These are phyloP conservation scores for Galendromus occidentalis DNA, from an alignment of 1,140 invertebrate genomes.

Conservation along the genomic window DNA sequence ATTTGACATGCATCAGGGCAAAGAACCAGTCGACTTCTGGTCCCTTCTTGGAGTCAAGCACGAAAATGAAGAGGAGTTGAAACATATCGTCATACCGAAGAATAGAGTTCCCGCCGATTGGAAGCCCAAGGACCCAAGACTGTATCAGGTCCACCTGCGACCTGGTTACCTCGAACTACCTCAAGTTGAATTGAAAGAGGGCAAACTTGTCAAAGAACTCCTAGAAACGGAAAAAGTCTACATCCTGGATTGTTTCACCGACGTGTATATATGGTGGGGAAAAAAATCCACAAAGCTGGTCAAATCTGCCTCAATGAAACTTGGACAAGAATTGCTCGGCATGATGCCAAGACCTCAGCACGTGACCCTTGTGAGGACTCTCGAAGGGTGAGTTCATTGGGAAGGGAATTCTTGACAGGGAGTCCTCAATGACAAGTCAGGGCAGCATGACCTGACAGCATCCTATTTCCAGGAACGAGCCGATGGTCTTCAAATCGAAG, in stretches of 20 bases:
- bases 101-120: slow-evolving; percentile 63
- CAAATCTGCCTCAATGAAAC: slow-evolving; percentile 80
- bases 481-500: slow-evolving; percentile 86
- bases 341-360: slow-evolving; percentile 74
- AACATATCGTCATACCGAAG: slow-evolving; percentile 25
- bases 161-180: slow-evolving; percentile 97
- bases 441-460: too few relatives aligned
- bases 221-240: slow-evolving; percentile 87
- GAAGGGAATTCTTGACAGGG: too few relatives aligned
- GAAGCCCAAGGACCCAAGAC: slow-evolving; percentile 46
- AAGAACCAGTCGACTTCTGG: slow-evolving; percentile 72
- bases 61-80: slow-evolving; percentile 25
- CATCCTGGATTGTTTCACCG: slow-evolving; percentile 81
- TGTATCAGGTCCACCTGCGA: slow-evolving; percentile 85
- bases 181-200: slow-evolving; percentile 39
- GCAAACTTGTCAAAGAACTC: slow-evolving; percentile 45
- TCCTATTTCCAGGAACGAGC: slow-evolving; percentile 30
- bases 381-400: slow-evolving; percentile 36
- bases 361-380: slow-evolving; percentile 63
- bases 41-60: slow-evolving; percentile 36
- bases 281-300: slow-evolving; percentile 91
- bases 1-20: slow-evolving; percentile 53
- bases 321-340: slow-evolving; percentile 80
- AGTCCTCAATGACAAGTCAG: too few relatives aligned
- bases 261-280: slow-evolving; percentile 96